phyloP scores from a whole-genome alignment of 37 sponge, comb jelly and placozoan genomes.

The Chondrosia reniformis region DNA sequence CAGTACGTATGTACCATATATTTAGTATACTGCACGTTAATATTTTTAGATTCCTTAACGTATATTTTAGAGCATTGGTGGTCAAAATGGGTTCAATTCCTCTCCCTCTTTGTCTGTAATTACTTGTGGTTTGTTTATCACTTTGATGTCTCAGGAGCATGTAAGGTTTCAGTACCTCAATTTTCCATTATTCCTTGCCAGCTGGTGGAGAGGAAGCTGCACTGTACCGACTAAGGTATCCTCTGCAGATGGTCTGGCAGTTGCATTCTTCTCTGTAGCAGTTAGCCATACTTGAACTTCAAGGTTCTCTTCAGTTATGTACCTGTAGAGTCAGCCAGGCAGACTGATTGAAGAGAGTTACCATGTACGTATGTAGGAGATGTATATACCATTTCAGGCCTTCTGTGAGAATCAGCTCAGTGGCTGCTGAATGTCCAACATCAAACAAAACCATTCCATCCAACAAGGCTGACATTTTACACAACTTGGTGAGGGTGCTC shows the following conservation, averaged over 20 bases:
- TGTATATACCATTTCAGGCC: constrained; percentile 39
- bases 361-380: too few relatives aligned
- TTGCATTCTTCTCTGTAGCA: not conserved
- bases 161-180: too few relatives aligned
- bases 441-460: constrained; percentile 25
- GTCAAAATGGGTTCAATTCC: too few relatives aligned
- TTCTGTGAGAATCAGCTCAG: not conserved
- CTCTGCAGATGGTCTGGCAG: constrained; percentile 30
- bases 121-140: too few relatives aligned
- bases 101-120: too few relatives aligned
- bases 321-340: too few relatives aligned
- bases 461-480: not conserved
- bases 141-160: too few relatives aligned
- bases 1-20: too few relatives aligned
- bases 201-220: constrained; percentile 24
- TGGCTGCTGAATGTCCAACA: constrained; percentile 21
- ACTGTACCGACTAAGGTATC: constrained; percentile 57
- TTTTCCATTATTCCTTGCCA: not conserved
- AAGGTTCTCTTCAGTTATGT: constrained; percentile 70
- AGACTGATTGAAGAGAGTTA: too few relatives aligned
- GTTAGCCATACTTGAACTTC: constrained; percentile 77
- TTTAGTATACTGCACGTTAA: too few relatives aligned
- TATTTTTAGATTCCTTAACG: too few relatives aligned
- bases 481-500: not conserved
- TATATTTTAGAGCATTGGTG: too few relatives aligned